Evolutionary conservation across 1,140 invertebrate species (phyloP).

Genomic region (Leptinotarsa lineolata): DNA sequence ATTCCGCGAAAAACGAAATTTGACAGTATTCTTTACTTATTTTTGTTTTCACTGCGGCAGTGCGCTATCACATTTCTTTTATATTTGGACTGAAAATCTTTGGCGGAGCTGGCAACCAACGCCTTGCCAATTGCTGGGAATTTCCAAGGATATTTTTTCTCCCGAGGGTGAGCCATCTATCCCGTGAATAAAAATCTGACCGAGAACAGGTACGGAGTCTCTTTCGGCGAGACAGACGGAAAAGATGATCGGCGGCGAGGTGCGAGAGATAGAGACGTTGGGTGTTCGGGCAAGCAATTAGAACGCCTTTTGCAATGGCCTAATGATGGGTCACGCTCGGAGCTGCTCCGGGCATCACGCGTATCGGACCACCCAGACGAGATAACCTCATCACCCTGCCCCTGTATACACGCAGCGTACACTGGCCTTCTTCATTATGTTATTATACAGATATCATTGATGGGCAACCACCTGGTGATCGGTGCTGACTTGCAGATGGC

Average conservation of each 20-base stretch:
- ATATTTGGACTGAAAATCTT: no score
- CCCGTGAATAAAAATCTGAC: not conserved
- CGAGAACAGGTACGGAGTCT: conserved; percentile 22
- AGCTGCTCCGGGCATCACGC: conserved; percentile 44
- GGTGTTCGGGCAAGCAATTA: conserved; percentile 49
- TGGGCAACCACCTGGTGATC: conserved; percentile 25
- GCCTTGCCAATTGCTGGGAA: not conserved
- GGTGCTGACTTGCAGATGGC: conserved; percentile 27
- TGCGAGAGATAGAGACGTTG: conserved; percentile 47
- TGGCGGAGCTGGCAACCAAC: no score
- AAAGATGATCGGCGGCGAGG: conserved; percentile 27
- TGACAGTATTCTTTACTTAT: no score
- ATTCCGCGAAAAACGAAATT: no score
- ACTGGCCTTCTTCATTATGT: conserved; percentile 24
- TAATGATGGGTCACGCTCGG: conserved; percentile 49
- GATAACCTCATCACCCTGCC: conserved; percentile 28
- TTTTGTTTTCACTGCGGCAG: no score
- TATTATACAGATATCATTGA: conserved; percentile 30
- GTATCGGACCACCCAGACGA: conserved; percentile 47
- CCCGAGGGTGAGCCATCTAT: not conserved
- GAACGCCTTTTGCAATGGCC: conserved; percentile 51
- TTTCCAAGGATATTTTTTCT: not conserved
- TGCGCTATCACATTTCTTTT: no score
- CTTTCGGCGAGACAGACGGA: conserved; percentile 2
- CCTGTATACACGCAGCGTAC: conserved; percentile 22